phyloP scores from a whole-genome alignment of 2,797 vertebrate species.

The Glyptemys insculpta region DNA sequence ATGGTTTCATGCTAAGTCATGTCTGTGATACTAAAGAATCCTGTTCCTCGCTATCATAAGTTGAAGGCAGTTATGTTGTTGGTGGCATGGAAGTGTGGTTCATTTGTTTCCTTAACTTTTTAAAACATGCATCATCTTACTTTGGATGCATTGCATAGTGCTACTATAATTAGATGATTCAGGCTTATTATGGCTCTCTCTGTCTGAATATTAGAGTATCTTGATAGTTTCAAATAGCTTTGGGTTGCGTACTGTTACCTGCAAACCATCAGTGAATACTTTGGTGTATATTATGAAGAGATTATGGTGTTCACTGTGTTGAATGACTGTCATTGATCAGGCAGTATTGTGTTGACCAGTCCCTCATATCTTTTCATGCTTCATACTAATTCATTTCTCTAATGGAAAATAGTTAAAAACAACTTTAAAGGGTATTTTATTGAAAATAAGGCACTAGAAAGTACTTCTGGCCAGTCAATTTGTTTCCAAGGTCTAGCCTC shows the following conservation, averaged over 20 bases:
- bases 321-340: not conserved
- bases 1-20: not conserved
- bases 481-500: not conserved
- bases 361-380: not conserved
- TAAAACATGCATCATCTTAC: accelerated
- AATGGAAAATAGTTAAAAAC: not conserved
- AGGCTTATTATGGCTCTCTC: not conserved
- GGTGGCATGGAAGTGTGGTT: not conserved
- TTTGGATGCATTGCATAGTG: not conserved
- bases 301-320: not conserved
- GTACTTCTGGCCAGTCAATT: not conserved
- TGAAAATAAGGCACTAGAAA: not conserved
- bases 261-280: not conserved
- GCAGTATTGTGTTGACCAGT: not conserved
- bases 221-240: not conserved
- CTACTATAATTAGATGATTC: not conserved
- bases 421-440: not conserved
- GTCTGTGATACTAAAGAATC: not conserved
- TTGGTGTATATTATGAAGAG: not conserved
- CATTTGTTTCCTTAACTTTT: not conserved
- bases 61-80: not conserved
- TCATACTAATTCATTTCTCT: not conserved
- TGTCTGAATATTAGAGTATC: not conserved
- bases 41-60: not conserved
- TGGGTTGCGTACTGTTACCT: not conserved